A percentile compares a stretch with the other conserved stretches of the same genome.
phyloP scores from a whole-genome alignment of 1,140 invertebrate species.

The Drosophila arizonae region DNA sequence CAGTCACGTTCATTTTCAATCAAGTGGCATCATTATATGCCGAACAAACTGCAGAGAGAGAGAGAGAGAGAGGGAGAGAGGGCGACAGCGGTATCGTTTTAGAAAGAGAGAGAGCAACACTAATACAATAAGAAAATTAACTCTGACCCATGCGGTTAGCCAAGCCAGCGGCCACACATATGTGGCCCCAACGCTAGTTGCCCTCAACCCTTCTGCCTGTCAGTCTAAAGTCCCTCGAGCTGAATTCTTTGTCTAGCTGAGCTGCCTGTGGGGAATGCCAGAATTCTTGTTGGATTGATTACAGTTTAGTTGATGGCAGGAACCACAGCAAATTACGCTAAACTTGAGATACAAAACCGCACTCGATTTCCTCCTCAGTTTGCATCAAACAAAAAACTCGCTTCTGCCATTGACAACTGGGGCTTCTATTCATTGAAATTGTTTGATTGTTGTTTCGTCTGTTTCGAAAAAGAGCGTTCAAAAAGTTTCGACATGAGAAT shows the following conservation, averaged over 20 bases:
- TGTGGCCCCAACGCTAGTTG: conserved; percentile 19
- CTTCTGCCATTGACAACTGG: conserved; percentile 39
- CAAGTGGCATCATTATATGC: conserved; percentile 77
- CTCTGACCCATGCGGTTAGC: conserved; percentile 33
- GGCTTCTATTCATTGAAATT: conserved; percentile 51
- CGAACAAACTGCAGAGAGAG: conserved; percentile 62
- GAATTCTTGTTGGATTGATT: conserved; percentile 27
- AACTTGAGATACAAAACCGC: conserved; percentile 54
- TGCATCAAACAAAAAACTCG: conserved; percentile 28
- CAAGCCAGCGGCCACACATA: conserved; percentile 20
- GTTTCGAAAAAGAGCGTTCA: background rate
- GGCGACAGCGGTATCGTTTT: background rate
- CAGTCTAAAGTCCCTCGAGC: conserved; percentile 12
- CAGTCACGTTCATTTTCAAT: conserved; percentile 80
- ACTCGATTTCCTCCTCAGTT: conserved; percentile 51
- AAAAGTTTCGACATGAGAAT: conserved; percentile 5
- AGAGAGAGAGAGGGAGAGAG: background rate
- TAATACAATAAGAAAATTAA: conserved; percentile 78
- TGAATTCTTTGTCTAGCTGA: conserved; percentile 51
- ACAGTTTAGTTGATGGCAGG: conserved; percentile 16
- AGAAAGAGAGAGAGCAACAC: background rate
- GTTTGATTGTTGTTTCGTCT: conserved; percentile 23
- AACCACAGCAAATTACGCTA: conserved; percentile 65
- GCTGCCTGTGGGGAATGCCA: conserved; percentile 11
- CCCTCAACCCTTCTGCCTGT: conserved; percentile 35